These are phyloP conservation scores for Echinarachnius parma DNA, from an alignment of 53 echinoderm and acorn worm genomes.

Conservation along the genomic window DNA sequence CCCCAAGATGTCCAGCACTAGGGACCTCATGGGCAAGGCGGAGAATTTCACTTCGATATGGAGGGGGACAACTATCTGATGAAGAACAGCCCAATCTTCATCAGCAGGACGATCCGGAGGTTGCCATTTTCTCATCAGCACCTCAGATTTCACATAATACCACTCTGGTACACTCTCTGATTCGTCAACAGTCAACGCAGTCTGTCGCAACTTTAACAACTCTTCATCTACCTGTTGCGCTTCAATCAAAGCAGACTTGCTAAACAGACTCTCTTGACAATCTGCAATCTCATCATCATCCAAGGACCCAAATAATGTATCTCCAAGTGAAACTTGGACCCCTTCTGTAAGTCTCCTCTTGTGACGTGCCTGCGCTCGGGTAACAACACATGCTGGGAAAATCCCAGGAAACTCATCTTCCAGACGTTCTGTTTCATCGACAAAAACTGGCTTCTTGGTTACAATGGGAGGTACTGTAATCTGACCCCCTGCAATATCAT, in stretches of 20 bases:
- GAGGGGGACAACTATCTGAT: constrained; percentile 35
- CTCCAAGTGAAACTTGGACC: constrained; percentile 1
- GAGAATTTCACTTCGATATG: constrained; percentile 41
- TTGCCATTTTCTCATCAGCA: constrained; percentile 60
- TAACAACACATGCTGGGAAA: constrained; percentile 38
- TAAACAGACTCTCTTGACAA: not conserved
- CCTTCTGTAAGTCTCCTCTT: too few species aligned
- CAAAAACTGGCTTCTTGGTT: not conserved
- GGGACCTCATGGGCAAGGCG: constrained; percentile 44
- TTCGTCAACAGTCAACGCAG: too few species aligned
- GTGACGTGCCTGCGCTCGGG: not conserved
- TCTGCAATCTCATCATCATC: not conserved
- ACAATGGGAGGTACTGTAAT: not conserved
- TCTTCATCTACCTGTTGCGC: too few species aligned
- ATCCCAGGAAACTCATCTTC: constrained; percentile 19
- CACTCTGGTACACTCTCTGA: too few species aligned
- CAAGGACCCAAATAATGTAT: constrained; percentile 4
- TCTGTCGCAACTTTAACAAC: too few species aligned
- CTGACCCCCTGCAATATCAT: constrained; percentile 3
- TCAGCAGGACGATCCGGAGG: constrained; percentile 39
- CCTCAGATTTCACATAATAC: too few species aligned
- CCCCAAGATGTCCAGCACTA: constrained; percentile 39
- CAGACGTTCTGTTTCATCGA: constrained; percentile 3
- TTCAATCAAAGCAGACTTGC: not conserved
- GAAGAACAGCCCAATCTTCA: constrained; percentile 49